phyloP scores from a whole-genome alignment of 23 tunicate species.

The Oikopleura vanhoeffeni region DNA sequence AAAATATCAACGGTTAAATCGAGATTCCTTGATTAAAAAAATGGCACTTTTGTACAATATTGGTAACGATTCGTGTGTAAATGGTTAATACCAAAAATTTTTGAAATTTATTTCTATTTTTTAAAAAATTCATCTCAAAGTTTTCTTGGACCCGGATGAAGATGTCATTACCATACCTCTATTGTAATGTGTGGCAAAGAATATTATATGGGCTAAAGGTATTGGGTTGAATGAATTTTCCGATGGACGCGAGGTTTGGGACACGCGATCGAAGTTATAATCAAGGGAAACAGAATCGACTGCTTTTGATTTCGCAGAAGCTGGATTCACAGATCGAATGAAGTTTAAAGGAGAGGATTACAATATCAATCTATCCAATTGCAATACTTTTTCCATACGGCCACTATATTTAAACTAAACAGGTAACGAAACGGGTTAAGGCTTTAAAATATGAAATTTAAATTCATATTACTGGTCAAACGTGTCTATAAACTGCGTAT shows the following conservation, averaged over 20 bases:
- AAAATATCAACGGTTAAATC: no score
- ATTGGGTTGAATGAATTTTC: neutral
- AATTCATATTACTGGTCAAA: no score
- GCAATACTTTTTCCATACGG: neutral
- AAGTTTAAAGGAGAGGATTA: neutral
- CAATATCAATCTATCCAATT: neutral
- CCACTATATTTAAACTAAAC: no score
- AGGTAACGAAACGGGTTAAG: no score
- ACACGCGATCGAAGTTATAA: neutral
- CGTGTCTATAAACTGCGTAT: no score
- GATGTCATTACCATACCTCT: neutral
- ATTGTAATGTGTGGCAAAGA: neutral
- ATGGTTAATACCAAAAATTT: no score
- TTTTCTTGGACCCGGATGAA: neutral
- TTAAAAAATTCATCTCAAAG: no score
- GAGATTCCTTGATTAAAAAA: no score
- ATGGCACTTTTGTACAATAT: no score
- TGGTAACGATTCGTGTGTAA: no score
- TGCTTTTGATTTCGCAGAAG: neutral
- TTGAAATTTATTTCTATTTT: no score
- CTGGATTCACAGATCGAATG: neutral
- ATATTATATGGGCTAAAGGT: neutral
- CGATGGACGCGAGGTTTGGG: neutral
- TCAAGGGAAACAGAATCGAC: neutral
- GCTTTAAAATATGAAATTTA: no score